phyloP scores from a whole-genome alignment of 2,888 invertebrate genomes.

The Clunio marinus region DNA sequence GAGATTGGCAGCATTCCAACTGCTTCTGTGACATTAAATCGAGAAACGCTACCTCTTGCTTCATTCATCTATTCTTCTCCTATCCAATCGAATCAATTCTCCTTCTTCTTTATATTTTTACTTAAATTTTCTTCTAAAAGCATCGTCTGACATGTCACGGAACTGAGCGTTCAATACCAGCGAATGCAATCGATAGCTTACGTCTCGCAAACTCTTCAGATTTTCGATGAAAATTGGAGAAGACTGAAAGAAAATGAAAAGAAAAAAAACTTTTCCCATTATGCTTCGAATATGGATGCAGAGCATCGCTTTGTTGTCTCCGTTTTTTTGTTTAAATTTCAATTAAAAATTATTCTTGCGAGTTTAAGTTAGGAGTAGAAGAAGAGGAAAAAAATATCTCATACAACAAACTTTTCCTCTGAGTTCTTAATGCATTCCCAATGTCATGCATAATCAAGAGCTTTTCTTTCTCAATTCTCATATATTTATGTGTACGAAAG shows the following conservation, averaged over 20 bases:
- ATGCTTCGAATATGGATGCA: not conserved
- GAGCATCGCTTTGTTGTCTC: not conserved
- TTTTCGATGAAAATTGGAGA: not conserved
- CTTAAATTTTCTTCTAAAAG: not conserved
- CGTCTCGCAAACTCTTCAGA: not conserved
- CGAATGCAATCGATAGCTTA: not conserved
- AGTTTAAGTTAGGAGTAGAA: not conserved
- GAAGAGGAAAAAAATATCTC: not conserved
- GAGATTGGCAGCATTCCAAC: constrained; percentile 27
- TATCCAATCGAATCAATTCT: not conserved
- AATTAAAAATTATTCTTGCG: constrained; percentile 24
- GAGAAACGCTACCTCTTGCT: not conserved
- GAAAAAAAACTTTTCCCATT: not conserved
- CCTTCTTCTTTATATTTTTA: not conserved
- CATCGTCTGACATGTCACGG: constrained; percentile 16
- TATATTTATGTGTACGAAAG: constrained; percentile 8
- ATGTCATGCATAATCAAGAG: constrained; percentile 32
- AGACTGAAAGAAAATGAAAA: not conserved
- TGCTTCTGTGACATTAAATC: not conserved
- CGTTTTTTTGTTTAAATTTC: constrained; percentile 27
- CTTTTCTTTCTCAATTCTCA: not conserved
- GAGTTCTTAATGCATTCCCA: constrained; percentile 13
- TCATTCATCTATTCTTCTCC: not conserved
- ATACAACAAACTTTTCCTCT: not conserved
- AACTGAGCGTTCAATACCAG: constrained; percentile 25